Base-by-base conservation (phyloP, 2,113 vertebrate species). In the Athene cunicularia region DNA sequence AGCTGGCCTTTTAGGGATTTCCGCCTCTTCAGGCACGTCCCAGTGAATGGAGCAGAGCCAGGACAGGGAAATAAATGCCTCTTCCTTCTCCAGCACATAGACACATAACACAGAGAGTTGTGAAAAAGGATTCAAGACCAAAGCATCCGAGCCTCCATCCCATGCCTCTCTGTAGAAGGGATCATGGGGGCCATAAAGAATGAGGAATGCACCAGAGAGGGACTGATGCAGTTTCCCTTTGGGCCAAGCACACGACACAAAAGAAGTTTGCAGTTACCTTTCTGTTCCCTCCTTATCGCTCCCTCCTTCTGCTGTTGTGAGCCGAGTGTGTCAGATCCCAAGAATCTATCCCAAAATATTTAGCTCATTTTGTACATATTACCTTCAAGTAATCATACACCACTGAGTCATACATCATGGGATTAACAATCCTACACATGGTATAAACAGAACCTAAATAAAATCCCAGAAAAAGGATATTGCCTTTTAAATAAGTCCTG, bases 401-500 rank as follows among this genome's bases (percentile, higher is more conserved):
- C 94, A 94, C 95, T 95, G 94, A 98, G 93, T 98, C 98, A 98
- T 98, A 97, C 96, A 90, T 92, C 82, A 83, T 90, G 93, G 97
- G 97, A 98, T 98, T 97, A 98, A 96, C 98, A 96, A 95, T 97
- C 97, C 96, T 97, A 93, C 97, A 88, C 96, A 74, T 89, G 98
- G 97, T 94, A 96, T 98, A 98, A 98, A 98, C 98, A 98, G 97
- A 98, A 97, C 90, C 98, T 97, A 97, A 98, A 96, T 97, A 98
- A 97, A 97, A 98, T 96, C 96, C 96, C 95, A 97, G 97, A 60
- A 83, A 96, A 98, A 98, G 98, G 98, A 97, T 98, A 98, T 98
- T 98, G 98, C 98, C 97, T 98, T 98, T 98, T 98, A 98, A 98
- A 98, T 98, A 93, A 98, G 88, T 95, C 98, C 97, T 98, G 98